Percentiles rank a stretch among this genome's conserved stretches.
phyloP scores from a whole-genome alignment of 2,888 invertebrate genomes.

The Orthosia gracilis region DNA sequence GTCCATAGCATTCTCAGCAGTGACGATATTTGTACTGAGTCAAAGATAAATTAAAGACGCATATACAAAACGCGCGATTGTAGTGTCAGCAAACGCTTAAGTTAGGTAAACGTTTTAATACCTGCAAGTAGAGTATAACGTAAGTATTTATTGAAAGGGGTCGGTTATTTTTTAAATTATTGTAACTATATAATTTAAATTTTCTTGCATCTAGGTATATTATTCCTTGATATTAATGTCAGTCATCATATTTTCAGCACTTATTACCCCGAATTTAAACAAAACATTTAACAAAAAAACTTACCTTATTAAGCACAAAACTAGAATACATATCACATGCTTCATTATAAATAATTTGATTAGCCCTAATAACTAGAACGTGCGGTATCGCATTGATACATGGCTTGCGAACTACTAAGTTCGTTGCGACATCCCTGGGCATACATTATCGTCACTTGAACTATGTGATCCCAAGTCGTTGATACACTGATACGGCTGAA shows the following conservation, averaged over 20 bases:
- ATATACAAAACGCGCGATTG: background rate
- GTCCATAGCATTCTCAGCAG: background rate
- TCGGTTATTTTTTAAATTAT: background rate
- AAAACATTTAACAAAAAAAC: conserved; percentile 36
- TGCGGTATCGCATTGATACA: conserved; percentile 52
- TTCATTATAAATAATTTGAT: conserved; percentile 60
- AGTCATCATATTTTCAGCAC: background rate
- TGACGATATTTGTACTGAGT: background rate
- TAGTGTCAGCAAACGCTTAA: background rate
- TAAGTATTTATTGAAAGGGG: background rate
- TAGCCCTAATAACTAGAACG: conserved; percentile 44
- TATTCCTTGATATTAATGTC: background rate
- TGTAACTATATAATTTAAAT: background rate
- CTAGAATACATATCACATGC: conserved; percentile 63
- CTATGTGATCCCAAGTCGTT: conserved; percentile 77
- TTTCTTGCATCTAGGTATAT: background rate
- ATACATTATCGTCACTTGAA: conserved; percentile 78
- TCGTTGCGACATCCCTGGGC: conserved; percentile 52
- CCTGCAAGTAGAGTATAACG: background rate
- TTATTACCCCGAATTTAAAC: background rate
- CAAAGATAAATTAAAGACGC: background rate
- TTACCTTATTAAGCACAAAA: conserved; percentile 69
- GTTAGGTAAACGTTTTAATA: background rate
- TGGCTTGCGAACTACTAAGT: conserved; percentile 57
- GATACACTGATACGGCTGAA: conserved; percentile 60